These are phyloP conservation scores for Paragorgia papillata DNA, from an alignment of 92 coral and sea anemone species.

Conservation along the genomic window DNA sequence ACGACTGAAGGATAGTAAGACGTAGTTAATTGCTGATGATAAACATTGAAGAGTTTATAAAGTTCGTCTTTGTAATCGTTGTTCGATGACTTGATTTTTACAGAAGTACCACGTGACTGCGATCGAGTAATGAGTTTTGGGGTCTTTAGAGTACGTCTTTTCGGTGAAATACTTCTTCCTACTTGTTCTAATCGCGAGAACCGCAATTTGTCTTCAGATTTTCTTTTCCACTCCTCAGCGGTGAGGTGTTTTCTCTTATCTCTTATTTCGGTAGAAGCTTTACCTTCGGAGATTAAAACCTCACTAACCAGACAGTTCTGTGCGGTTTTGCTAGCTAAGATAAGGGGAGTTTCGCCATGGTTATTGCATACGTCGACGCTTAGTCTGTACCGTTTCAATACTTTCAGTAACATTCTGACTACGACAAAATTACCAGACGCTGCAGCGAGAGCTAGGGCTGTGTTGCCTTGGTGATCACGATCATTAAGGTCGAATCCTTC, in stretches of 20 bases:
- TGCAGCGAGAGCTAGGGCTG: constrained; percentile 80
- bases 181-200: neutral
- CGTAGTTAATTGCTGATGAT: constrained; percentile 72
- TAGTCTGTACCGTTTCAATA: constrained; percentile 62
- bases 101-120: neutral
- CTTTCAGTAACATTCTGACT: constrained; percentile 62
- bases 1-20: constrained; percentile 53
- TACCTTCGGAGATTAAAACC: constrained; percentile 73
- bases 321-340: constrained; percentile 71
- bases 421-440: constrained; percentile 77
- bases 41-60: constrained; percentile 52
- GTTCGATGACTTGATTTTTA: neutral
- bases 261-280: constrained; percentile 75
- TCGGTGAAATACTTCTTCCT: neutral
- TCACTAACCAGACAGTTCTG: constrained; percentile 71
- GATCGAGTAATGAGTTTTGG: neutral
- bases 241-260: constrained; percentile 64
- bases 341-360: constrained; percentile 81
- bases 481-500: constrained; percentile 74
- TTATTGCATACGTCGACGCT: constrained; percentile 72
- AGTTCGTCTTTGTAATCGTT: constrained; percentile 63
- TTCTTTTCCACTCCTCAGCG: constrained; percentile 74
- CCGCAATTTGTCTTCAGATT: neutral
- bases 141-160: neutral
- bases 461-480: constrained; percentile 69